A percentile compares a stretch with the other conserved stretches of the same genome.
phyloP scores from a whole-genome alignment of 2,888 invertebrate species.

The Siphonodentalium dalli region DNA sequence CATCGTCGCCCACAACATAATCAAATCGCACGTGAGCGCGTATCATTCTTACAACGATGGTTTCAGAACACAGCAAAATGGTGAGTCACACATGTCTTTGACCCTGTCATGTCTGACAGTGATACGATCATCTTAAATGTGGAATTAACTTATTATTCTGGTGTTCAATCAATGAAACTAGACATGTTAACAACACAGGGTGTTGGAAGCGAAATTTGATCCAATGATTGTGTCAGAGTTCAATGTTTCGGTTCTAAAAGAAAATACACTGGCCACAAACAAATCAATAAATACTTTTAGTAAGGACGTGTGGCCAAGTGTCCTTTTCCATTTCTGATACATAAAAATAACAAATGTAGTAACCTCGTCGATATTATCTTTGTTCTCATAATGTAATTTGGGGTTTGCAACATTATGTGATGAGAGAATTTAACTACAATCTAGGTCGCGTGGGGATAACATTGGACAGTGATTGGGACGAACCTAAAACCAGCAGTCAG shows the following conservation, averaged over 20 bases:
- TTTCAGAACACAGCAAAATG: constrained; percentile 42
- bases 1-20: constrained; percentile 72
- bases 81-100: constrained; percentile 24
- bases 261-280: too few species aligned
- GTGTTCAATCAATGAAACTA: too few species aligned
- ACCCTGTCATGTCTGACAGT: background rate
- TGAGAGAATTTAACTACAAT: background rate
- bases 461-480: constrained; percentile 35
- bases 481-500: constrained; percentile 25
- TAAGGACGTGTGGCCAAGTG: too few species aligned
- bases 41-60: constrained; percentile 67
- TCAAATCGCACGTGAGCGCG: constrained; percentile 74
- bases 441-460: constrained; percentile 46
- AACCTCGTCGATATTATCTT: background rate
- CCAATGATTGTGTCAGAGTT: too few species aligned
- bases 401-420: background rate
- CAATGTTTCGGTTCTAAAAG: too few species aligned
- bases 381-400: background rate
- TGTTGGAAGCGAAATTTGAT: too few species aligned
- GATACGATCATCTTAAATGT: background rate
- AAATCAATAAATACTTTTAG: too few species aligned
- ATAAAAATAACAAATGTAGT: background rate
- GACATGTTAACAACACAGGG: too few species aligned
- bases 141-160: too few species aligned
- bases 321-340: background rate